Conservation (phyloP, 1,140 invertebrate species). For the Physella acuta region DNA sequence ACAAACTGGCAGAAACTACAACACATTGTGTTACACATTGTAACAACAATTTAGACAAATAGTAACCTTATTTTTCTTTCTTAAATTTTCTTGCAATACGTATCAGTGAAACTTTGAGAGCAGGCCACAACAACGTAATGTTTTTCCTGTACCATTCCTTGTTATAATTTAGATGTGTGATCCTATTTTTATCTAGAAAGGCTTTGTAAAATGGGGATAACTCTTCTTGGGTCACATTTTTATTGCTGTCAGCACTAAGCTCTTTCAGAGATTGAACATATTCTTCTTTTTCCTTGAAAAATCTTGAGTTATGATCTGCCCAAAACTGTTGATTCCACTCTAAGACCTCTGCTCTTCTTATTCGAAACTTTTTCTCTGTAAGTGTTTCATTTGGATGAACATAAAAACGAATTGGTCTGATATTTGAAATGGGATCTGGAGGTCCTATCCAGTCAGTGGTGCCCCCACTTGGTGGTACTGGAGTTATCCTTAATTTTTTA, state of each 20-base stretch:
- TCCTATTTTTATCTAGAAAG: conserved; percentile 62
- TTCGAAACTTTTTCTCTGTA: conserved; percentile 68
- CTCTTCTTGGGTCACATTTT: conserved; percentile 71
- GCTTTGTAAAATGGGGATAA: conserved; percentile 84
- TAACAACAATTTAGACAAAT: no score
- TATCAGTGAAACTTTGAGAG: conserved; percentile 37
- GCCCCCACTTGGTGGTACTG: conserved; percentile 26
- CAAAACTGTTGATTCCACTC: conserved; percentile 83
- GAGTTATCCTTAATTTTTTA: conserved; percentile 28
- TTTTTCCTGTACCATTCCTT: conserved; percentile 52
- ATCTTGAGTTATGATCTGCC: conserved; percentile 72
- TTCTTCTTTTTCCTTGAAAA: conserved; percentile 59
- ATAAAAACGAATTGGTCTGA: conserved; percentile 72
- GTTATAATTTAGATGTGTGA: conserved; percentile 46
- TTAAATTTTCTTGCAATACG: conserved; percentile 7
- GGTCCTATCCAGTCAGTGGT: conserved; percentile 69
- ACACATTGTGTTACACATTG: no score
- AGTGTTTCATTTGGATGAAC: conserved; percentile 68
- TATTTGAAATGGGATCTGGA: conserved; percentile 75
- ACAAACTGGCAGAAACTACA: no score
- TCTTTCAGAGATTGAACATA: conserved; percentile 2
- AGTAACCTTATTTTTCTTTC: no score
- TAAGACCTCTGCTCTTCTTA: conserved; percentile 70
- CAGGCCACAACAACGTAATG: conserved; percentile 42
- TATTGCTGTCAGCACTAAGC: conserved; percentile 26